phyloP scores from a whole-genome alignment of 2,113 vertebrate genomes.

The Struthio camelus region DNA sequence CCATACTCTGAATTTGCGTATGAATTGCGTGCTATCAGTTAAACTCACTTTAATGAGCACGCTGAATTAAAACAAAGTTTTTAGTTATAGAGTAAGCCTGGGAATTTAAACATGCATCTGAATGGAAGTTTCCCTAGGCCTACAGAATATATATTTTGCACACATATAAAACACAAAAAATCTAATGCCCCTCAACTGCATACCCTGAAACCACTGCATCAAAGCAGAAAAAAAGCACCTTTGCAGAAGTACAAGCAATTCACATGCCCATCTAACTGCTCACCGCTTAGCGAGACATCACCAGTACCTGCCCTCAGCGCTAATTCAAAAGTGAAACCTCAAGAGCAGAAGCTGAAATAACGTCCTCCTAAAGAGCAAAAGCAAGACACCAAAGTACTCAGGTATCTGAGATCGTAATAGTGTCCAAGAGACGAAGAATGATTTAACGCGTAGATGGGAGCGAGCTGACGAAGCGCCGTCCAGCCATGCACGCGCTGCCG shows the following conservation, averaged over 20 bases:
- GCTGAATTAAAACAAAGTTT: background rate
- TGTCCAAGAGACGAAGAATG: background rate
- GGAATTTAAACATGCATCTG: background rate
- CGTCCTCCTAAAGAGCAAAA: background rate
- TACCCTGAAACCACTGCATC: background rate
- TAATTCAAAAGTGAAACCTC: background rate
- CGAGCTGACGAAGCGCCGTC: rapidly evolving
- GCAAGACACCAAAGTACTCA: background rate
- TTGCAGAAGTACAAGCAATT: background rate
- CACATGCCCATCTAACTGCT: background rate
- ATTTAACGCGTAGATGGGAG: background rate
- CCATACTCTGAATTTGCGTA: background rate
- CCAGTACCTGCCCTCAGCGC: background rate
- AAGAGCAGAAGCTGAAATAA: background rate
- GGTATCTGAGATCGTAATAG: background rate
- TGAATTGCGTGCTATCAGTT: background rate
- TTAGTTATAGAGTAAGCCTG: background rate
- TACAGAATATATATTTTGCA: background rate
- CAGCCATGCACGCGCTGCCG: background rate
- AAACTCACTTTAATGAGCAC: background rate
- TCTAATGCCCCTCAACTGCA: background rate
- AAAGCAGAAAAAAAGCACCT: background rate
- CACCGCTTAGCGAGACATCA: background rate
- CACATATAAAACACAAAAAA: background rate
- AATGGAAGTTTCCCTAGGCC: background rate